These are phyloP conservation scores for Catostomus latipinnis DNA, from an alignment of 2,797 vertebrate species.

Conservation along the genomic window DNA sequence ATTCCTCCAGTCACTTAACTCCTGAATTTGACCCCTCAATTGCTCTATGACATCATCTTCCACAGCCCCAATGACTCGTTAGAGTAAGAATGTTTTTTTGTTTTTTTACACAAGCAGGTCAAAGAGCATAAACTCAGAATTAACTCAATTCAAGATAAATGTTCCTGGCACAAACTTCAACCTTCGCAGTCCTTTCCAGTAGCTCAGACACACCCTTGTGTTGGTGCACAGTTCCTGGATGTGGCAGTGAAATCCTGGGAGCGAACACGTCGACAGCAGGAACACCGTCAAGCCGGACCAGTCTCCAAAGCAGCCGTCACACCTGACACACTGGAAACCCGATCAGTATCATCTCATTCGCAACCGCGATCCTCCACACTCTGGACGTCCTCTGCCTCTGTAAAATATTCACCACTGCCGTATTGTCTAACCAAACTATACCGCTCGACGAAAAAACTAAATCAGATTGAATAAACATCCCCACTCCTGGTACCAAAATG, in stretches of 20 bases:
- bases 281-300: neutral
- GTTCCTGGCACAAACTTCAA: neutral
- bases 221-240: neutral
- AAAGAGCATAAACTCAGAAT: neutral
- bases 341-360: neutral
- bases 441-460: neutral
- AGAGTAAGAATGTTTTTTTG: neutral
- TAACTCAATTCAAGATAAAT: no score
- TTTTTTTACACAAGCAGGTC: neutral
- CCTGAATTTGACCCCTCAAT: no score
- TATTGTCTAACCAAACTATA: neutral
- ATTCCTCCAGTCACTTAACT: no score
- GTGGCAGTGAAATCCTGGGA: neutral
- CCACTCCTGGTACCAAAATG: constrained; percentile 5
- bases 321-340: neutral
- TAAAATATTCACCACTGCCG: constrained; percentile 5
- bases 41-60: no score
- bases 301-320: neutral
- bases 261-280: neutral
- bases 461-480: neutral
- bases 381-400: neutral
- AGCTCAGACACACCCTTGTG: neutral
- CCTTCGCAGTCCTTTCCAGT: neutral
- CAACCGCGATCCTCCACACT: neutral
- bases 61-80: neutral